phyloP scores from a whole-genome alignment of 2,888 invertebrate species.

The Heteromyza rotundicornis region DNA sequence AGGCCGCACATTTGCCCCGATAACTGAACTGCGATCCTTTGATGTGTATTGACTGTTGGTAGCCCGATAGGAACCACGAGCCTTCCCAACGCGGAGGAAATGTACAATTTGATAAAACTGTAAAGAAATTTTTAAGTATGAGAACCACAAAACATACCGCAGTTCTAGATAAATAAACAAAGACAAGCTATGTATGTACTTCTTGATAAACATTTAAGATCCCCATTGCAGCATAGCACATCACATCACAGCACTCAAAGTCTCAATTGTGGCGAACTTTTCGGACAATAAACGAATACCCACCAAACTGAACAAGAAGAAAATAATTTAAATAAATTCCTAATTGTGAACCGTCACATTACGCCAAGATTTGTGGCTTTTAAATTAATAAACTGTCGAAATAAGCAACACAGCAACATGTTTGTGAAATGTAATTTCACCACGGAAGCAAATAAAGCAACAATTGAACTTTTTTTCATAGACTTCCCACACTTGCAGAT shows the following conservation, averaged over 20 bases:
- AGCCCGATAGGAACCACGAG: constrained; percentile 90
- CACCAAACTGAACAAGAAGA: neutral
- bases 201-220: too few species aligned
- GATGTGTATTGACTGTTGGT: constrained; percentile 83
- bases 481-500: too few species aligned
- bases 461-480: too few species aligned
- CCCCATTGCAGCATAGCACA: neutral
- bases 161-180: too few species aligned
- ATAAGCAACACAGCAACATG: constrained; percentile 41
- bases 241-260: neutral
- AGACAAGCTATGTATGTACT: neutral
- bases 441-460: too few species aligned
- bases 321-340: constrained; percentile 15
- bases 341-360: constrained; percentile 48
- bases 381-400: constrained; percentile 54
- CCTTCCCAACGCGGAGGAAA: constrained; percentile 88
- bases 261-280: neutral
- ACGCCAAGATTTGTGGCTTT: constrained; percentile 55
- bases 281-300: neutral
- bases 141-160: too few species aligned
- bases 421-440: too few species aligned
- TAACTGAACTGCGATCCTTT: constrained; percentile 82
- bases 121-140: too few species aligned
- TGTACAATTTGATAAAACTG: constrained; percentile 71
- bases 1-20: constrained; percentile 83